Conservation (phyloP, 23 tunicate genomes). For the Ciona savignyi region DNA sequence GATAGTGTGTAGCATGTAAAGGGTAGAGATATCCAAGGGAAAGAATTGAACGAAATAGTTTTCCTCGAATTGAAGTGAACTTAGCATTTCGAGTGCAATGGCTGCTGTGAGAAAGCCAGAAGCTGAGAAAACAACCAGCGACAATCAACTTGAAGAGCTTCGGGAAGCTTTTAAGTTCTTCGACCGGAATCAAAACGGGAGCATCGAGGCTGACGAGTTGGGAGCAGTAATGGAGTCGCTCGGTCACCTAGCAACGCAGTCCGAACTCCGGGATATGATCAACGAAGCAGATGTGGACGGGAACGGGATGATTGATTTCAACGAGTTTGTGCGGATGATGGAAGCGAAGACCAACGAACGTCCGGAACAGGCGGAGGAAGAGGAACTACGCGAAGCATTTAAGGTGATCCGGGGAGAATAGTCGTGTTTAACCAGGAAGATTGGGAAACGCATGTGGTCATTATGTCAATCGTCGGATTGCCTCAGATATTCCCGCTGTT, state of each 20-base stretch:
- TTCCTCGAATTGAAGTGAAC: no score
- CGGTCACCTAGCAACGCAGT: conserved; percentile 27
- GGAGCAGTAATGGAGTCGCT: conserved; percentile 38
- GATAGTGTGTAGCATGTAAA: no score
- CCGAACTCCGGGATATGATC: conserved; percentile 44
- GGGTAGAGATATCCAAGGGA: no score
- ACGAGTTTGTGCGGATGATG: conserved; percentile 54
- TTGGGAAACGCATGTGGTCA: not conserved
- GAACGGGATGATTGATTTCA: conserved; percentile 33
- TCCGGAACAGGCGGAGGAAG: conserved; percentile 15
- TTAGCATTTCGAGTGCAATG: no score
- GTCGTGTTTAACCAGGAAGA: not conserved
- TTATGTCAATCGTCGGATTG: no score
- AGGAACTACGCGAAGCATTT: conserved; percentile 42
- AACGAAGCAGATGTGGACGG: conserved; percentile 58
- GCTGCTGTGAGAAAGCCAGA: no score
- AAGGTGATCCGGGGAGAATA: conserved; percentile 15
- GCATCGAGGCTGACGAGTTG: conserved; percentile 41
- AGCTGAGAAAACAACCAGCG: no score
- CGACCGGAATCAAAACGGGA: conserved; percentile 37
- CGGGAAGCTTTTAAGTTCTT: conserved; percentile 36
- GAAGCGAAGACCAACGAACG: conserved; percentile 23
- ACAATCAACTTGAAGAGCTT: conserved; percentile 12
- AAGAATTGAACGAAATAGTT: no score
- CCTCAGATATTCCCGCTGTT: no score